Evolutionary conservation across 23 tunicate genomes (phyloP).

Genomic region (Botrylloides violaceus): DNA sequence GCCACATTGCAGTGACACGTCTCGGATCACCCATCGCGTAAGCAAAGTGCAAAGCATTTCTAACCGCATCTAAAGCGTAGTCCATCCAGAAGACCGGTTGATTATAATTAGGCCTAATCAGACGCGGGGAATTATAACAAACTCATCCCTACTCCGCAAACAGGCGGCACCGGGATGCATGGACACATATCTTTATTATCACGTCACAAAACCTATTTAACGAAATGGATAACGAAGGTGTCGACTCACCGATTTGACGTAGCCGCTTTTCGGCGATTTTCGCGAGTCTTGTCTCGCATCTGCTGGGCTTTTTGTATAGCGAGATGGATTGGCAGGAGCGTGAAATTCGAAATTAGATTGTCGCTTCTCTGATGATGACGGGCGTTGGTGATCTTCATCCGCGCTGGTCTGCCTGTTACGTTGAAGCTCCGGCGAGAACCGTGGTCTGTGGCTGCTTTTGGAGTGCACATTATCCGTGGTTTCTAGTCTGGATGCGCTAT

Average conservation of each 20-base stretch:
- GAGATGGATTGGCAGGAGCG: not conserved
- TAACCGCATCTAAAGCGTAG: too few species aligned
- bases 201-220: too few species aligned
- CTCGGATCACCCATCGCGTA: too few species aligned
- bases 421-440: not conserved
- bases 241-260: not conserved
- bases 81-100: too few species aligned
- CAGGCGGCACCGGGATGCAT: too few species aligned
- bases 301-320: not conserved
- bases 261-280: not conserved
- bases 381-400: not conserved
- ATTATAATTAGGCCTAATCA: too few species aligned
- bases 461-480: not conserved
- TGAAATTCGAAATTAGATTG: not conserved
- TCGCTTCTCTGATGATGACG: not conserved
- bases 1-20: too few species aligned
- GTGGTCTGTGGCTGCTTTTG: not conserved
- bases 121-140: too few species aligned
- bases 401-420: not conserved
- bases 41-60: too few species aligned
- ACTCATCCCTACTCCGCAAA: too few species aligned
- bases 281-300: constrained; percentile 1
- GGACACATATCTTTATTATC: too few species aligned
- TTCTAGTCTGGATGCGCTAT: not conserved
- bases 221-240: too few species aligned